phyloP scores from a whole-genome alignment of 2,797 vertebrate species.

The Alectoris magna region DNA sequence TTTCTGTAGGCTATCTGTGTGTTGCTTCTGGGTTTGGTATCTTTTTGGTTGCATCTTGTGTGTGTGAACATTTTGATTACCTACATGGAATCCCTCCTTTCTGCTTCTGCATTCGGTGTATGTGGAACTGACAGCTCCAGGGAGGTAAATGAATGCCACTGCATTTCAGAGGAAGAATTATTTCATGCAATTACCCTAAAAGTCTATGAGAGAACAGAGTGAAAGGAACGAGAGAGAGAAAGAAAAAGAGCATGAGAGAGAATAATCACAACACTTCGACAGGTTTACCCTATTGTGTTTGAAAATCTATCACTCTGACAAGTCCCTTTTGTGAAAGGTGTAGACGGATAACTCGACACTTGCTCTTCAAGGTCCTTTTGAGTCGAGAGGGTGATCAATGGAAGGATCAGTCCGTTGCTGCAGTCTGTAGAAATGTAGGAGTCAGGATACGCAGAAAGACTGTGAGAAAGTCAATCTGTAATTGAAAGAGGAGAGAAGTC shows the following conservation, averaged over 20 bases:
- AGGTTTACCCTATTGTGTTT: constrained; percentile 56
- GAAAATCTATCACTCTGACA: constrained; percentile 69
- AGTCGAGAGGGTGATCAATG: not conserved
- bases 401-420: not conserved
- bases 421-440: not conserved
- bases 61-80: constrained; percentile 40
- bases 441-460: not conserved
- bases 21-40: not conserved
- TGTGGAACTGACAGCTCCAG: constrained; percentile 36
- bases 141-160: constrained; percentile 55
- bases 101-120: not conserved
- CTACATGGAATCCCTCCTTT: constrained; percentile 32
- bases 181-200: constrained; percentile 71
- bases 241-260: constrained; percentile 46
- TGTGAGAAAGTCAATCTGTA: not conserved
- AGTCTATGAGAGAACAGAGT: constrained; percentile 51
- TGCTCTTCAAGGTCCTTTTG: constrained; percentile 37
- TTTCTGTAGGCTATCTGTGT: not conserved
- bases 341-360: constrained; percentile 34
- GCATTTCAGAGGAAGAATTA: constrained; percentile 70
- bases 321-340: constrained; percentile 40
- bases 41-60: not conserved
- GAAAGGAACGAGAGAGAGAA: constrained; percentile 22
- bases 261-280: constrained; percentile 67
- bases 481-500: not conserved